phyloP scores from a whole-genome alignment of 2,113 vertebrate species.

The Corythaeola cristata region DNA sequence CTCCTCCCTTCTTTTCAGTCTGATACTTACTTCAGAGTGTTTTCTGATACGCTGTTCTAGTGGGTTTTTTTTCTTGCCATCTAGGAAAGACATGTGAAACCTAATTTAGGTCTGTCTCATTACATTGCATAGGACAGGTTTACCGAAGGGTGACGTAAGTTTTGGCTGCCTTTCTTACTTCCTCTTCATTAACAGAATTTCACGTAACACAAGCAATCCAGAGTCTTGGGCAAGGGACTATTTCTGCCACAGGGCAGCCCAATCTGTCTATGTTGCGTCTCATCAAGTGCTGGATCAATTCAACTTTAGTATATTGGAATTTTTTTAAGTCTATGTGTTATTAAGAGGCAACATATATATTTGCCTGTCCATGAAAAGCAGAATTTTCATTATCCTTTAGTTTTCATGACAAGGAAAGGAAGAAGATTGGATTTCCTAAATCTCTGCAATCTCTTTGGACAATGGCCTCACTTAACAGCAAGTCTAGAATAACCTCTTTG shows the following conservation, averaged over 20 bases:
- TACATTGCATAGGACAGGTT: neutral
- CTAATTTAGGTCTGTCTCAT: neutral
- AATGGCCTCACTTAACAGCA: neutral
- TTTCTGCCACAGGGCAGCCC: neutral
- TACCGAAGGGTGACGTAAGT: neutral
- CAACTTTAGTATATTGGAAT: neutral
- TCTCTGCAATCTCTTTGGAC: neutral
- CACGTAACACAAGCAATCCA: neutral
- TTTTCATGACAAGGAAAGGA: neutral
- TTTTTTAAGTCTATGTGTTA: neutral
- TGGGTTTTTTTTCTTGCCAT: neutral
- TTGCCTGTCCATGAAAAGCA: neutral
- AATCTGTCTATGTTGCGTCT: neutral
- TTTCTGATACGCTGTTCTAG: neutral
- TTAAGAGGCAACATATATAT: neutral
- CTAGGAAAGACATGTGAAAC: neutral
- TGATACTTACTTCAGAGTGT: neutral
- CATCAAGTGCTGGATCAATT: neutral
- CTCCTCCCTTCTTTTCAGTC: neutral
- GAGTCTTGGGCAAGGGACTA: neutral
- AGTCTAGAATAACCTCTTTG: neutral
- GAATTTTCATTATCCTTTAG: neutral
- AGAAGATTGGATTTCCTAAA: neutral
- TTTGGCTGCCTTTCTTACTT: neutral
- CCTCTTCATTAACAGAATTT: neutral